Evolutionary conservation across 2,888 invertebrate genomes (phyloP).

Genomic region (Scrobipalpa costella): DNA sequence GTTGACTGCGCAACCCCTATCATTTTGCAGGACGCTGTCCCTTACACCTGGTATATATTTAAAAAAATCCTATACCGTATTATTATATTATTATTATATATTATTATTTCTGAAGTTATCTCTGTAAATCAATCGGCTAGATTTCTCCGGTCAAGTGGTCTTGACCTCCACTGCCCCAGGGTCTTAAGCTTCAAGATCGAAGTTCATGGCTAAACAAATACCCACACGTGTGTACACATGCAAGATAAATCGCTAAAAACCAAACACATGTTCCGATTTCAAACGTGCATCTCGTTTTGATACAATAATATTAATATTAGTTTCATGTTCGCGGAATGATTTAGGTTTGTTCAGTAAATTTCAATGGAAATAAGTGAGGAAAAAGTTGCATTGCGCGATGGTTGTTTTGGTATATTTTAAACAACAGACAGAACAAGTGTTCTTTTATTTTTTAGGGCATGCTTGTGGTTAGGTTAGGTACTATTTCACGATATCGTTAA

Average conservation of each 20-base stretch:
- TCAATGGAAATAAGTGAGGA: background rate
- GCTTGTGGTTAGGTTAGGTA: no score
- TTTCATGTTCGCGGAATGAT: background rate
- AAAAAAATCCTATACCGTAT: no score
- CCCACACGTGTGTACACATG: constrained; percentile 28
- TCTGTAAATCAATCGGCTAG: background rate
- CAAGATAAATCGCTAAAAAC: constrained; percentile 44
- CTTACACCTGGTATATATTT: no score
- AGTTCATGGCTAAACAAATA: constrained; percentile 3
- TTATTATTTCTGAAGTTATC: no score
- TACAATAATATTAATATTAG: constrained; percentile 2
- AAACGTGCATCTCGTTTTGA: constrained; percentile 17
- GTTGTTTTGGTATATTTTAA: no score
- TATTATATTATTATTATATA: no score
- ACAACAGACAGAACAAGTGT: background rate
- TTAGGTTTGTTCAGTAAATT: background rate
- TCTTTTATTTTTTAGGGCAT: no score
- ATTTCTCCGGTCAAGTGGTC: background rate
- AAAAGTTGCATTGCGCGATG: background rate
- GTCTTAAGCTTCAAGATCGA: background rate
- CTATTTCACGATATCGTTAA: no score
- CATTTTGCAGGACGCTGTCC: no score
- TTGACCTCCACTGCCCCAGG: constrained; percentile 7
- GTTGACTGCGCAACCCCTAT: no score
- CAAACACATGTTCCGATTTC: constrained; percentile 41